Conservation (phyloP, 1,140 invertebrate genomes). For the Gonioctena quinquepunctata region DNA sequence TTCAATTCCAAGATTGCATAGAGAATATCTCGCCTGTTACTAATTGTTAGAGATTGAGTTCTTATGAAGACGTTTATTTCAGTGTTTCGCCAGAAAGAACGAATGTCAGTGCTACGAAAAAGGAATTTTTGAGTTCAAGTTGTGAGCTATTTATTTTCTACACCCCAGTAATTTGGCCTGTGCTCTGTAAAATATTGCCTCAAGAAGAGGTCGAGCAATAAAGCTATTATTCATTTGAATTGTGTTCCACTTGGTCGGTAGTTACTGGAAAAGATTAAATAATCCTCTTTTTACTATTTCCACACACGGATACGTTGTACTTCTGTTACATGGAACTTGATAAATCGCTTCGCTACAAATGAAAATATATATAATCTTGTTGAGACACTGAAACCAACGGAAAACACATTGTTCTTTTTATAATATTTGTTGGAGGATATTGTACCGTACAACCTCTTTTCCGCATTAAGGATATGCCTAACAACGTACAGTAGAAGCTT, state of each 20-base stretch:
- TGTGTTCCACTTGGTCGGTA: not conserved
- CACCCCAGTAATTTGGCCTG: not conserved
- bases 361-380: not conserved
- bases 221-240: constrained; percentile 4
- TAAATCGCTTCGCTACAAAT: not conserved
- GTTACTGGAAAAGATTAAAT: not conserved
- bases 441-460: too few relatives aligned
- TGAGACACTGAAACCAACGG: not conserved
- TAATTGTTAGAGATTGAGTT: not conserved
- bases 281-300: not conserved
- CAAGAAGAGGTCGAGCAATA: not conserved
- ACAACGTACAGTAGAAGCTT: too few relatives aligned
- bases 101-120: not conserved
- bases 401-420: not conserved
- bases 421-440: not conserved
- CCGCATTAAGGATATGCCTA: too few relatives aligned
- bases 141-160: constrained; percentile 8
- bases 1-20: too few relatives aligned
- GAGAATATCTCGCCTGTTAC: too few relatives aligned
- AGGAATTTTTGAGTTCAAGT: not conserved
- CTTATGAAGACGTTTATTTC: not conserved
- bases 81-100: not conserved
- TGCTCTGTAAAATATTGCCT: not conserved
- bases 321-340: not conserved
- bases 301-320: not conserved